phyloP scores from a whole-genome alignment of 1,140 invertebrate species.

The Bombus turneri region DNA sequence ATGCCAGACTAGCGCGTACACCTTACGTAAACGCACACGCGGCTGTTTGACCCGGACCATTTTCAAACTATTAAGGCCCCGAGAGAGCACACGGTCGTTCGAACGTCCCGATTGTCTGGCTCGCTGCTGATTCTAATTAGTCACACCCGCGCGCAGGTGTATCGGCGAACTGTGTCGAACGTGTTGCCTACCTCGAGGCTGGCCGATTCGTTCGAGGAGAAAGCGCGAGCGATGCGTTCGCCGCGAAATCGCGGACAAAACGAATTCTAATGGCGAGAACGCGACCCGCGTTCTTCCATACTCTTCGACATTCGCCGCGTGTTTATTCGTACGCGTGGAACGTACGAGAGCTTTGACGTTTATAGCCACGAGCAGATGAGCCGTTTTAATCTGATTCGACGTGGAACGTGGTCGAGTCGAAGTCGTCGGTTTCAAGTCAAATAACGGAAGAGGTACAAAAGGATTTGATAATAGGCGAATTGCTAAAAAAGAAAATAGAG shows the following conservation, averaged over 20 bases:
- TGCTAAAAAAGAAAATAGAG: neutral
- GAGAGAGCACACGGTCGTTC: slow-evolving; percentile 3
- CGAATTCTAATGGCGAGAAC: slow-evolving; percentile 47
- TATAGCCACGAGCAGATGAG: slow-evolving; percentile 20
- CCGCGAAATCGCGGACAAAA: slow-evolving; percentile 58
- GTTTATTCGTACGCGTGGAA: neutral
- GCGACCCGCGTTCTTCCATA: neutral
- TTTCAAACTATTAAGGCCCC: slow-evolving; percentile 33
- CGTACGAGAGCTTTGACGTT: neutral
- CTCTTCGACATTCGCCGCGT: neutral
- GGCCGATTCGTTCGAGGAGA: slow-evolving; percentile 40
- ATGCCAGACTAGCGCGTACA: neutral
- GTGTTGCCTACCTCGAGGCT: slow-evolving; percentile 65
- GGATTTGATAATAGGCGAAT: neutral
- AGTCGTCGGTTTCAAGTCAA: neutral
- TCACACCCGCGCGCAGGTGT: slow-evolving; percentile 67
- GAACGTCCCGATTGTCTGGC: slow-evolving; percentile 41
- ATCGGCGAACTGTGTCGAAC: slow-evolving; percentile 51
- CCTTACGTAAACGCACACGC: slow-evolving; percentile 18
- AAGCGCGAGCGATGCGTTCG: slow-evolving; percentile 47
- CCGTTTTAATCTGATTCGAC: slow-evolving; percentile 34
- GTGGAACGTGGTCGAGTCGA: neutral
- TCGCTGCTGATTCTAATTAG: slow-evolving; percentile 58
- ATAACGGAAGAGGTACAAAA: neutral
- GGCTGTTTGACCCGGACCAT: slow-evolving; percentile 18